Evolutionary conservation across 2,797 vertebrate species (phyloP), one percentile per base, ranked within the genome.

Genomic region (Ara ararauna): DNA sequence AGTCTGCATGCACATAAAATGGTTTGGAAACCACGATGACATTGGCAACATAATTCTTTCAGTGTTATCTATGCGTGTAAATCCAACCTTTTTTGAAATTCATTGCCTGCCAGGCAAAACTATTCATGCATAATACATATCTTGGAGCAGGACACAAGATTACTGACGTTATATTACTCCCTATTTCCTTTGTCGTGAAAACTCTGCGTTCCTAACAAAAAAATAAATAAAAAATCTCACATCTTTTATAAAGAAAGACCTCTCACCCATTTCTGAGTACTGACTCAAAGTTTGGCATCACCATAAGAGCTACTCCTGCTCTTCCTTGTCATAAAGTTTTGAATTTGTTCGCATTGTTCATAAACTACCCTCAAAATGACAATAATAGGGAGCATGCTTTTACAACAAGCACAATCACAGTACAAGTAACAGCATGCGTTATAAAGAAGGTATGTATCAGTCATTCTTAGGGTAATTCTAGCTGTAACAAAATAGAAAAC

Each of bases 1-100:
- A 76, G 75, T 48, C 47, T 36, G 22, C 10, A 21, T 24, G 40
- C 90, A 82, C 44, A 72, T 36, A 85, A 87, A 92, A 71, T 53
- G 75, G 45, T 82, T 44, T 77, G 67, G 82, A 86, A 85, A 44
- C 68, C 92, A 74, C 1, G 0, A 77, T 17, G 73, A 73, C 82
- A 67, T 5, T 44, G 68, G 82, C 76, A 83, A 73, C 13, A 22
- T 91, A 74, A 88, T 58, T 90, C 64, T 67, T 77, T 80, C 90
- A 67, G 9, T 64, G 65, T 50, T 82, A 93, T 51, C 73, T 70
- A 44, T 62, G 60, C 0, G 1, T 54, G 34, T 87, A 96, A 89
- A 83, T 70, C 27, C 51, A 89, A 54, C 20, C 56, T 62, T 90
- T 94, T 90, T 45, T 54, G n/a, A 92, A 90, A 94, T 87, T 66